These are phyloP conservation scores for Ophiothrix spiculata DNA, from an alignment of 35 echinoderm and acorn worm genomes.

Conservation along the genomic window DNA sequence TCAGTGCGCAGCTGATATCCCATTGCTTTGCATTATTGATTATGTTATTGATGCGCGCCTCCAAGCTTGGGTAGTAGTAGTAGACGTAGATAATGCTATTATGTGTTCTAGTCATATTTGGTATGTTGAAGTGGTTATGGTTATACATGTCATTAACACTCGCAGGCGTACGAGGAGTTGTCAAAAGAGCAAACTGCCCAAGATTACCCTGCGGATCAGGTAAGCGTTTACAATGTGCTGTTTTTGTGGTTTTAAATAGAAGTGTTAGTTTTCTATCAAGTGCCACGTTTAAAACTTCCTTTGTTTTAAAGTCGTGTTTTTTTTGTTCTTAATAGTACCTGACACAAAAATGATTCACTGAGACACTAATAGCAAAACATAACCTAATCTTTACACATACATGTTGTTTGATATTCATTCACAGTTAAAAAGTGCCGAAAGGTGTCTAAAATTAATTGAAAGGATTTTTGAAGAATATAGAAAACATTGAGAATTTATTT, in stretches of 20 bases:
- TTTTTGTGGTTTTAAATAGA: not conserved
- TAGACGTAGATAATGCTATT: not conserved
- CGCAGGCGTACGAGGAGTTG: not conserved
- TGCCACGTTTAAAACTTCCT: too few relatives aligned
- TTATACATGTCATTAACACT: constrained; percentile 13
- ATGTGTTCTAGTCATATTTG: constrained; percentile 7
- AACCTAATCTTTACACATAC: too few relatives aligned
- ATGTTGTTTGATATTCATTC: too few relatives aligned
- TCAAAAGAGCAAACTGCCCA: not conserved
- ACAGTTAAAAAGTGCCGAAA: too few relatives aligned
- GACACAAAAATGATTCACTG: too few relatives aligned
- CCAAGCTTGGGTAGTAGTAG: constrained; percentile 10
- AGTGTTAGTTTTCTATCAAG: too few relatives aligned
- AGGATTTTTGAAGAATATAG: too few relatives aligned
- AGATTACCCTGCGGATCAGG: not conserved
- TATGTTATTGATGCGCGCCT: not conserved
- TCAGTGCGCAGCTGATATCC: not conserved
- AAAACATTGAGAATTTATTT: too few relatives aligned
- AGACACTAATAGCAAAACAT: too few relatives aligned
- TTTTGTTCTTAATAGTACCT: too few relatives aligned
- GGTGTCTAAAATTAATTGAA: too few relatives aligned
- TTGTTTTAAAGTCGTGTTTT: too few relatives aligned
- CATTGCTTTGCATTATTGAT: not conserved
- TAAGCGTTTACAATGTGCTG: not conserved
- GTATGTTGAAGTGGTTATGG: constrained; percentile 5